These are phyloP conservation scores for Acropora yongei DNA, from an alignment of 64 coral and sea anemone genomes.

Conservation along the genomic window DNA sequence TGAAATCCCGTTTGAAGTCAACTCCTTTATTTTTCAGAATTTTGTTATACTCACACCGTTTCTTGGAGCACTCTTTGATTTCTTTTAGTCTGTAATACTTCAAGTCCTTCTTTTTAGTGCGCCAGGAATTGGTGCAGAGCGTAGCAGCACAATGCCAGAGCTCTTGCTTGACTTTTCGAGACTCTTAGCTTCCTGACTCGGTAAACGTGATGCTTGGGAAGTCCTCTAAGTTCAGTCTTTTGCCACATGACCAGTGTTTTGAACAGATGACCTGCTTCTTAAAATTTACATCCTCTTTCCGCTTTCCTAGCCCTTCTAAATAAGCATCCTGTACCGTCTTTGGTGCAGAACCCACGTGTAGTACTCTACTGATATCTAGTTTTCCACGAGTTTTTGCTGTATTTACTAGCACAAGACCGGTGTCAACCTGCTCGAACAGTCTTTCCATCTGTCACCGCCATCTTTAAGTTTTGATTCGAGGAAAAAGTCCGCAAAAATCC, in stretches of 20 bases:
- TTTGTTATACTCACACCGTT: constrained; percentile 66
- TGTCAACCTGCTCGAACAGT: constrained; percentile 22
- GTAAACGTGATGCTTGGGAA: constrained; percentile 74
- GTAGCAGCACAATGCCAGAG: constrained; percentile 82
- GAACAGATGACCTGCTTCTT: constrained; percentile 83
- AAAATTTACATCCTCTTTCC: constrained; percentile 63
- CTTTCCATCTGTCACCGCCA: constrained; percentile 31
- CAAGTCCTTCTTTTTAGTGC: constrained; percentile 67
- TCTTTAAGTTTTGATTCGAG: constrained; percentile 28
- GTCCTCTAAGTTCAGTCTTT: constrained; percentile 64
- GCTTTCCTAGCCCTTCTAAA: constrained; percentile 58
- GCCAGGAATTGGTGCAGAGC: constrained; percentile 71
- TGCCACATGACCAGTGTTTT: constrained; percentile 56
- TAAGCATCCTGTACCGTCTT: constrained; percentile 54
- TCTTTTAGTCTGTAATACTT: constrained; percentile 81
- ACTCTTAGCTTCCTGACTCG: constrained; percentile 26
- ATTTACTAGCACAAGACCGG: constrained; percentile 73
- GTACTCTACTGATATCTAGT: constrained; percentile 51
- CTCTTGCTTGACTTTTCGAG: constrained; percentile 57
- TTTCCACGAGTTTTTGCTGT: constrained; percentile 74
- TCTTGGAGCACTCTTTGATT: constrained; percentile 54
- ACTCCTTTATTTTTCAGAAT: constrained; percentile 69
- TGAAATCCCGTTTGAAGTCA: constrained; percentile 63
- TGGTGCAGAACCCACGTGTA: constrained; percentile 34
- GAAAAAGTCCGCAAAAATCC: constrained; percentile 63